Percentiles rank a stretch among this genome's conserved stretches.
phyloP scores from a whole-genome alignment of 1,140 invertebrate genomes.

The Battus philenor region DNA sequence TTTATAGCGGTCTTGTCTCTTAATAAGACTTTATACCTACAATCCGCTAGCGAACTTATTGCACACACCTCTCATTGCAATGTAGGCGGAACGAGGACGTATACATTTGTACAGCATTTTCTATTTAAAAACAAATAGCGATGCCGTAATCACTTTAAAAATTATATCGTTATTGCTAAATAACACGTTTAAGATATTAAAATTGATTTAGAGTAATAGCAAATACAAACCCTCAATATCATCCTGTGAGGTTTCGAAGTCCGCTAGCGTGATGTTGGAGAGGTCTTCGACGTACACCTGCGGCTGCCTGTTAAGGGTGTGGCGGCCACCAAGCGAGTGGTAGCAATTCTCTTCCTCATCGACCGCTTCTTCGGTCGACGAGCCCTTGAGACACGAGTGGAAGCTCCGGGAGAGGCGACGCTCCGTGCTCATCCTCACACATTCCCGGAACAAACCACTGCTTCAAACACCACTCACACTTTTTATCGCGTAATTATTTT shows the following conservation, averaged over 20 bases:
- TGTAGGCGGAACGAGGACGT: too few species aligned
- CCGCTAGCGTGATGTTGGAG: slow-evolving; percentile 54
- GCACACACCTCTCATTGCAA: too few species aligned
- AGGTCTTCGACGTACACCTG: slow-evolving; percentile 66
- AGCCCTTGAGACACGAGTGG: slow-evolving; percentile 80
- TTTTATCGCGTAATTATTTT: not conserved
- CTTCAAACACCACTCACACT: slow-evolving; percentile 17
- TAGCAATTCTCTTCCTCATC: slow-evolving; percentile 67
- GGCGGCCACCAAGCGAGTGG: slow-evolving; percentile 61
- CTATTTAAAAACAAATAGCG: not conserved
- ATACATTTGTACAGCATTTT: not conserved
- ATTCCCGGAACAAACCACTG: slow-evolving; percentile 53
- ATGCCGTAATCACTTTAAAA: not conserved
- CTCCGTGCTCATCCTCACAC: slow-evolving; percentile 78
- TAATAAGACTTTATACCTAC: too few species aligned
- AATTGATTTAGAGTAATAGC: not conserved
- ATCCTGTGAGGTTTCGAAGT: slow-evolving; percentile 57
- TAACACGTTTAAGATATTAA: not conserved
- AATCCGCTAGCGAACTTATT: too few species aligned
- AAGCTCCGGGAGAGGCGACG: slow-evolving; percentile 80
- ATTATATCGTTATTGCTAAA: not conserved
- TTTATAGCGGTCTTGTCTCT: too few species aligned
- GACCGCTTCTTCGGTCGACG: slow-evolving; percentile 77
- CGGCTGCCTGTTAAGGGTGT: slow-evolving; percentile 54
- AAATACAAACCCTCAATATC: slow-evolving; percentile 60